A percentile compares a stretch with the other conserved stretches of the same genome.
Evolutionary conservation across 2,888 invertebrate genomes (phyloP).

Genomic region (Standfussiana lucernea): DNA sequence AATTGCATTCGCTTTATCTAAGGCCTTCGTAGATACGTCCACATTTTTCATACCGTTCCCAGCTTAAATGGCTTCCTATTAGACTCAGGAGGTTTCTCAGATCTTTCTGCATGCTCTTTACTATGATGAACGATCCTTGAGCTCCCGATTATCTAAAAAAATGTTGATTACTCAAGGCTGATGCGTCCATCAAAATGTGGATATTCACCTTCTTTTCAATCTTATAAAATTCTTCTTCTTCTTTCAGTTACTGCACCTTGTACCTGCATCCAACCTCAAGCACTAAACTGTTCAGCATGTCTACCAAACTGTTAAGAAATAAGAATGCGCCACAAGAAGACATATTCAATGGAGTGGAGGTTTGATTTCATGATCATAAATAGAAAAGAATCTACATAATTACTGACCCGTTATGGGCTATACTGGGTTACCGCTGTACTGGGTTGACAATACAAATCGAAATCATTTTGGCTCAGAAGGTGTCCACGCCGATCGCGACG

Average conservation of each 20-base stretch:
- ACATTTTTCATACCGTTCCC: background rate
- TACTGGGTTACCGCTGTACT: too few species aligned
- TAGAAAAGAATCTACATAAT: background rate
- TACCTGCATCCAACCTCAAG: slow-evolving; percentile 95
- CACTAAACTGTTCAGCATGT: slow-evolving; percentile 93
- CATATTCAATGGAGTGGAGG: slow-evolving; percentile 92
- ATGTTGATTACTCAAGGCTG: background rate
- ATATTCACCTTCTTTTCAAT: background rate
- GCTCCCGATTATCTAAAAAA: background rate
- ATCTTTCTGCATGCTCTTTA: background rate
- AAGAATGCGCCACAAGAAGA: slow-evolving; percentile 90
- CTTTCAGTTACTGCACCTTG: slow-evolving; percentile 90
- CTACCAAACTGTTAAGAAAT: slow-evolving; percentile 92
- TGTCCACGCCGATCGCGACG: background rate
- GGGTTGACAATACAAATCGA: background rate
- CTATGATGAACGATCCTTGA: background rate
- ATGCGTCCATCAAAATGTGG: background rate
- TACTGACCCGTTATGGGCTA: background rate
- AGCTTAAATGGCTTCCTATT: background rate
- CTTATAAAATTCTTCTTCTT: background rate
- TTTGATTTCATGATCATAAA: slow-evolving; percentile 61
- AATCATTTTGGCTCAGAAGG: background rate
- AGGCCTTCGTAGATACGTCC: background rate
- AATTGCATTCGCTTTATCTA: background rate
- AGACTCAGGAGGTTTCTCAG: background rate